Evolutionary conservation across 2,888 invertebrate species (phyloP).

Genomic region (Cerceris ruficornis): DNA sequence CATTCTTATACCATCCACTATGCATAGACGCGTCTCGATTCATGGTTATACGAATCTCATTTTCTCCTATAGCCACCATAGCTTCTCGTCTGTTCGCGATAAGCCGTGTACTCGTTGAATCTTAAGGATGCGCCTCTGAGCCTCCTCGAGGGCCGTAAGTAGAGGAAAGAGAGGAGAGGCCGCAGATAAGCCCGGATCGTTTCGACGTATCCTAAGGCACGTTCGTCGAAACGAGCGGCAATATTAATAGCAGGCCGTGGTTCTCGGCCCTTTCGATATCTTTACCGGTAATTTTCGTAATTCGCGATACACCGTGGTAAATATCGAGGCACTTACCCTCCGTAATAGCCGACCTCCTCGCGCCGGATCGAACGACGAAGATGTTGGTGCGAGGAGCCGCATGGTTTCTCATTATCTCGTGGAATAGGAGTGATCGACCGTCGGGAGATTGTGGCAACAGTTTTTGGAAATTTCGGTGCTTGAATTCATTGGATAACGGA

Average conservation of each 20-base stretch:
- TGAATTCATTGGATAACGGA: too few species aligned
- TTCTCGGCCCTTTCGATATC: conserved; percentile 37
- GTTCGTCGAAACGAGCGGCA: conserved; percentile 61
- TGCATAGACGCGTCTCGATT: conserved; percentile 62
- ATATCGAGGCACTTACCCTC: conserved; percentile 38
- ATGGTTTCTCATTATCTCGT: too few species aligned
- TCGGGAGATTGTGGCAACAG: too few species aligned
- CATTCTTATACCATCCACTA: conserved; percentile 38
- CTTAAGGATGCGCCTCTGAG: conserved; percentile 63
- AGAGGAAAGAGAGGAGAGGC: conserved; percentile 23
- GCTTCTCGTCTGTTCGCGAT: conserved; percentile 64
- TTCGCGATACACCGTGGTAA: conserved; percentile 41
- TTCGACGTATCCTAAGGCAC: conserved; percentile 62
- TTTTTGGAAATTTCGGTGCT: too few species aligned
- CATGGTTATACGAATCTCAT: conserved; percentile 67
- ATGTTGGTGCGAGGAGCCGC: too few species aligned
- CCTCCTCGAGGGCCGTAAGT: conserved; percentile 44
- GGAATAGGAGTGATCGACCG: too few species aligned
- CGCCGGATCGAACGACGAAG: too few species aligned
- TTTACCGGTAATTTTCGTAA: conserved; percentile 51
- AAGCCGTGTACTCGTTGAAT: conserved; percentile 67
- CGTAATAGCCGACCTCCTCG: conserved; percentile 5
- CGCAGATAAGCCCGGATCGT: conserved; percentile 60
- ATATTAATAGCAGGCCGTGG: conserved; percentile 58
- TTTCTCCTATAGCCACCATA: conserved; percentile 65